Base-by-base conservation (phyloP, 2,113 vertebrate species). In the Mystacornis crossleyi region DNA sequence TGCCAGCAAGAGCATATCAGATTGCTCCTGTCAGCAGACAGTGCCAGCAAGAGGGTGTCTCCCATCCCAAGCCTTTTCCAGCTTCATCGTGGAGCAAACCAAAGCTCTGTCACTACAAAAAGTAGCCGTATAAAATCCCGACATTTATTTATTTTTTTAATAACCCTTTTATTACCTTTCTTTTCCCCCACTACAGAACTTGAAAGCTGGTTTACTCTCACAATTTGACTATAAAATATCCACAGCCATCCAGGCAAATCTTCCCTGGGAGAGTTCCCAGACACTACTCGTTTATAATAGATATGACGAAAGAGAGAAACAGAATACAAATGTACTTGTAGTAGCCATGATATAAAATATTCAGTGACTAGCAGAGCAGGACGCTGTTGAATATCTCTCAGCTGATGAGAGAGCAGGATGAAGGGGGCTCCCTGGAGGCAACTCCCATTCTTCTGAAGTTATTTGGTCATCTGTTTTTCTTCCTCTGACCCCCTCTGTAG, bases 211-310 rank as follows among this genome's bases (percentile, higher is more conserved):
- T 93, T 97, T 97, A 34, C 92, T 94, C 86, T 94, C 84, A 94
- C 90, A 96, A 96, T 97, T 97, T 97, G 92, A 96, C 95, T 96
- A 94, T 97, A 97, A 97, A 97, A 96, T 97, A 97, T 97, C 97
- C 79, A 77, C 89, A 96, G 96, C 92, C 90, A 97, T 97, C 97
- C 96, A 97, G 94, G 96, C 97, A 97, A 97, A 97, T 97, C 96
- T 97, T 97, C 89, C 96, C 96, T 96, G 95, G 80, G 96, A 97
- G 97, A 97, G 75, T 96, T 97, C 82, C 86, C 95, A 96, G 97
- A 95, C 97, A 96, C 86, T 96, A 77, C 96, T 97, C 90, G 89
- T 97, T 97, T 97, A 97, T 97, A 97, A 97, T 97, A 97, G 96
- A 97, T 97, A 96, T 96, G 97, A 97, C 66, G 75, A 96, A 97